These are phyloP conservation scores for Sarcophaga rosellei DNA, from an alignment of 2,888 invertebrate species.

Conservation along the genomic window DNA sequence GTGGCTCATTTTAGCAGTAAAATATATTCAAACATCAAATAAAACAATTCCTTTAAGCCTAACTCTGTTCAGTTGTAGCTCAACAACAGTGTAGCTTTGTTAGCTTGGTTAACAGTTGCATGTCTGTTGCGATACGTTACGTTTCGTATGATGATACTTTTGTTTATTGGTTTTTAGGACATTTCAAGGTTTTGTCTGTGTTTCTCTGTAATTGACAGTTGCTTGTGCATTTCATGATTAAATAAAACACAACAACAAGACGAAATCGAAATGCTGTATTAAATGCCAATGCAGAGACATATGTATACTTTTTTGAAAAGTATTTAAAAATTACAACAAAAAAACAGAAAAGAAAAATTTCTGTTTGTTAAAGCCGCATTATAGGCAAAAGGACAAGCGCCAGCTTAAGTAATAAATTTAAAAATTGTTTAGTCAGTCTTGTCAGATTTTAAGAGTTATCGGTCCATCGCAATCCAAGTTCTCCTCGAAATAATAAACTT, in stretches of 20 bases:
- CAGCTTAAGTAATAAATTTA: no score
- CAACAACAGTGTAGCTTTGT: conserved; percentile 30
- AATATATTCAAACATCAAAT: background rate
- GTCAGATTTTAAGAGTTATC: no score
- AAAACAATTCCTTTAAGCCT: background rate
- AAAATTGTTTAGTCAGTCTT: no score
- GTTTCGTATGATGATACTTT: conserved; percentile 51
- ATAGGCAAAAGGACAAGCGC: no score
- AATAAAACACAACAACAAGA: conserved; percentile 12
- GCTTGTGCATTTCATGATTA: conserved; percentile 64
- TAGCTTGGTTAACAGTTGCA: conserved; percentile 22
- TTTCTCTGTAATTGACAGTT: conserved; percentile 66
- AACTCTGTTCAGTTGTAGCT: no score
- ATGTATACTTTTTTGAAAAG: background rate
- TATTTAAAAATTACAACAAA: conserved; percentile 43
- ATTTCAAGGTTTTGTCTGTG: conserved; percentile 61
- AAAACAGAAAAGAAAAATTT: background rate
- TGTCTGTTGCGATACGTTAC: conserved; percentile 24
- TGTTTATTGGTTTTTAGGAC: conserved; percentile 68
- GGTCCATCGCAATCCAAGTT: no score
- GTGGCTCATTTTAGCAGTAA: background rate
- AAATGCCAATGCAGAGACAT: background rate
- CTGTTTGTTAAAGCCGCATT: no score
- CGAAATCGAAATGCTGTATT: background rate
- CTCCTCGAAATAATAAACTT: no score